These are phyloP conservation scores for Amiota communis DNA, from an alignment of 2,888 invertebrate species.

Conservation along the genomic window DNA sequence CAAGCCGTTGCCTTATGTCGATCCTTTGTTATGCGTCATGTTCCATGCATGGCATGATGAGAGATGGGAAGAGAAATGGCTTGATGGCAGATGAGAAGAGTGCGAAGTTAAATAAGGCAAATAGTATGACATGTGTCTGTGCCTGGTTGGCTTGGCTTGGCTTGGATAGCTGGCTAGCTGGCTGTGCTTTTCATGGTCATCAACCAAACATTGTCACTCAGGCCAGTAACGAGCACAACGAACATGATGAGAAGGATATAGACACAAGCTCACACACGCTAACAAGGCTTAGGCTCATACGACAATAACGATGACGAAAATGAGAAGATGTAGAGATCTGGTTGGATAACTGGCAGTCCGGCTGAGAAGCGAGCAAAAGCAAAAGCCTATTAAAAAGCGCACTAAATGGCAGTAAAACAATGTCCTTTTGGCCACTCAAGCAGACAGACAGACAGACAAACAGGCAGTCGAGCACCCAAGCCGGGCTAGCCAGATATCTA, in stretches of 20 bases:
- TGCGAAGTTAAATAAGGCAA: conserved; percentile 51
- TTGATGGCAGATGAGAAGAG: conserved; percentile 14
- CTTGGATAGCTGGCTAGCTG: background rate
- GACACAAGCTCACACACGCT: conserved; percentile 12
- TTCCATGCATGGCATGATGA: background rate
- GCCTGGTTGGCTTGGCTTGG: conserved; percentile 26
- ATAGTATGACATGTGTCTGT: conserved; percentile 53
- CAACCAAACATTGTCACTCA: conserved; percentile 47
- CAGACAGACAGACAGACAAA: background rate
- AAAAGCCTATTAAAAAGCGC: conserved; percentile 65
- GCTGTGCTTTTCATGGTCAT: conserved; percentile 58
- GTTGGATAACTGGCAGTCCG: background rate
- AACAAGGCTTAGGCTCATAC: conserved; percentile 27
- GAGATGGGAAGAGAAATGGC: background rate
- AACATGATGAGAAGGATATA: conserved; percentile 6
- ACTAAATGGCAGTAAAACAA: conserved; percentile 64
- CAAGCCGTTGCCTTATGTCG: conserved; percentile 44
- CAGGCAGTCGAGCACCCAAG: no score
- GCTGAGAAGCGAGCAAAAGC: conserved; percentile 34
- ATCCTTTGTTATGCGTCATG: conserved; percentile 26
- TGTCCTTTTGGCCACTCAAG: conserved; percentile 40
- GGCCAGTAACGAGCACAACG: conserved; percentile 29
- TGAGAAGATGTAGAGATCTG: conserved; percentile 7
- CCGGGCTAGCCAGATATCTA: no score
- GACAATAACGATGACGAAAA: conserved; percentile 42